A percentile compares a stretch with the other conserved stretches of the same genome.
Evolutionary conservation across 2,797 vertebrate genomes (phyloP).

Genomic region (Cuculus canorus): DNA sequence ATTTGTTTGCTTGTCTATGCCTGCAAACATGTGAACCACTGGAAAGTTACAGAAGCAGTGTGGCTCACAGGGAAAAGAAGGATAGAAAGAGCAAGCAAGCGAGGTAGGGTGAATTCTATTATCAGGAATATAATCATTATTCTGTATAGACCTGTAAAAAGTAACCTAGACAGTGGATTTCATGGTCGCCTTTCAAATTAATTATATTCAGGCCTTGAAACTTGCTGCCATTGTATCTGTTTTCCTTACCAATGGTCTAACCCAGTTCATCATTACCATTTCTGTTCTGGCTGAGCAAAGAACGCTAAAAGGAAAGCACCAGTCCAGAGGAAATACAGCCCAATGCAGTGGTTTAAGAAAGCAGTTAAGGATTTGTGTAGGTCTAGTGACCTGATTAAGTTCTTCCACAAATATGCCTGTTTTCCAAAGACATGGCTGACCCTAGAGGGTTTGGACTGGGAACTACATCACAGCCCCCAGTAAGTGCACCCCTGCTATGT

Average conservation of each 20-base stretch:
- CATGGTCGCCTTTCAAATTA: neutral
- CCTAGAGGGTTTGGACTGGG: neutral
- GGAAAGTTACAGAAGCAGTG: neutral
- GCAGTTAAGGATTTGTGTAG: neutral
- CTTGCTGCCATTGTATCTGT: neutral
- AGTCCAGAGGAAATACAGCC: neutral
- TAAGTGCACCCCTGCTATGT: neutral
- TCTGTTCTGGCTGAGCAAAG: neutral
- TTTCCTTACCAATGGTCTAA: neutral
- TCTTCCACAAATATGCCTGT: neutral
- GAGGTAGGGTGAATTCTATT: rapidly evolving
- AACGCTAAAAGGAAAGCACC: neutral
- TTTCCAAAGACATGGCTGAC: neutral
- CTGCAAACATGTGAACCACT: neutral
- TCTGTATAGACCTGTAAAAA: neutral
- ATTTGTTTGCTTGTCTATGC: neutral
- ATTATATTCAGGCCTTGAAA: neutral
- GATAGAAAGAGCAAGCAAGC: neutral
- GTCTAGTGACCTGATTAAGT: neutral
- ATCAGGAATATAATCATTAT: neutral
- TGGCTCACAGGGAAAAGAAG: neutral
- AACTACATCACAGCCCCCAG: neutral
- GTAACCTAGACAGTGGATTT: neutral
- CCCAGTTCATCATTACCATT: neutral
- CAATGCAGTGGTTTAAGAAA: neutral